Conservation (phyloP, 2,888 invertebrate genomes). For the Eupithecia tripunctaria region DNA sequence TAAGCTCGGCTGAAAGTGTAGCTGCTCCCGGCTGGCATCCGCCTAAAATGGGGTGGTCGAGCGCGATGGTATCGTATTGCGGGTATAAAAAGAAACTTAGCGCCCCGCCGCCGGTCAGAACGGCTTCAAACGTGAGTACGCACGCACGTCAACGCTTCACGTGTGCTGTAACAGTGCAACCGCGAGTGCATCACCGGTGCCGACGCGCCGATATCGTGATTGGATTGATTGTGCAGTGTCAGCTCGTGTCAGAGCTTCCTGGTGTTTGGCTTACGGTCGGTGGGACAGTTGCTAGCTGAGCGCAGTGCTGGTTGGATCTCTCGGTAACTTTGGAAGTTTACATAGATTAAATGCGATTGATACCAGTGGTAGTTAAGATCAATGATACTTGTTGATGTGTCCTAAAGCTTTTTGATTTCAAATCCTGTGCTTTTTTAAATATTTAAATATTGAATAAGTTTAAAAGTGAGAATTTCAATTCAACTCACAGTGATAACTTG, state of each 20-base stretch:
- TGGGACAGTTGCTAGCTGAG: slow-evolving; percentile 48
- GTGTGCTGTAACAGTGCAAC: slow-evolving; percentile 67
- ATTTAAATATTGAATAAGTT: neutral
- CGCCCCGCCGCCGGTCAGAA: slow-evolving; percentile 94
- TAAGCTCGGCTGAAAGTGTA: slow-evolving; percentile 81
- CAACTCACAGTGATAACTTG: neutral
- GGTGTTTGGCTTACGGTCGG: slow-evolving; percentile 66
- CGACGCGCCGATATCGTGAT: slow-evolving; percentile 55
- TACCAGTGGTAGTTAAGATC: slow-evolving; percentile 26
- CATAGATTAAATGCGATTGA: slow-evolving; percentile 27
- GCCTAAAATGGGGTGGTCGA: slow-evolving; percentile 84
- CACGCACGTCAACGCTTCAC: slow-evolving; percentile 61
- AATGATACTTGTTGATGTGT: slow-evolving; percentile 20
- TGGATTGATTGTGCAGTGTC: slow-evolving; percentile 77
- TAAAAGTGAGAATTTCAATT: neutral
- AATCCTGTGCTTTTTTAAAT: slow-evolving; percentile 14
- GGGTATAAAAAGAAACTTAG: slow-evolving; percentile 90
- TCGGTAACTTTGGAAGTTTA: slow-evolving; percentile 34
- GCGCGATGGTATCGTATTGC: slow-evolving; percentile 89
- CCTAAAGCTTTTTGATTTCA: neutral
- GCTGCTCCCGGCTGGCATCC: slow-evolving; percentile 76
- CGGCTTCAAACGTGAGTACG: slow-evolving; percentile 98
- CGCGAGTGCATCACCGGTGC: slow-evolving; percentile 59
- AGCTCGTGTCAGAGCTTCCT: slow-evolving; percentile 51
- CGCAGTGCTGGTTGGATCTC: slow-evolving; percentile 44